Conservation (phyloP, 2,888 invertebrate genomes). For the Hydropsyche betteni region DNA sequence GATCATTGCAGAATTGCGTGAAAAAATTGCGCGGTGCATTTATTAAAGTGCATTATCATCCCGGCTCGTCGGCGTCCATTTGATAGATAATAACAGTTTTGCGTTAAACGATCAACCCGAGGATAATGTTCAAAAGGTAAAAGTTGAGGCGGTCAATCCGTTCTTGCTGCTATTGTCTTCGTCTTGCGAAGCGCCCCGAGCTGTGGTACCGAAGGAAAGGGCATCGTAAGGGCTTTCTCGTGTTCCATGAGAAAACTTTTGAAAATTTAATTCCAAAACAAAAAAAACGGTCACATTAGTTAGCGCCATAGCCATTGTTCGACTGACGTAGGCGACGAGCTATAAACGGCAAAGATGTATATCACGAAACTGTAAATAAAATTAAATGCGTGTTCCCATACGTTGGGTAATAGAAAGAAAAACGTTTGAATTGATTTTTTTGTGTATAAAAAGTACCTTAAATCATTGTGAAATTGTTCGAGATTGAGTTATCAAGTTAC, state of each 20-base stretch:
- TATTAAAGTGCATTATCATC: slow-evolving; percentile 36
- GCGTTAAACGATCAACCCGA: slow-evolving; percentile 37
- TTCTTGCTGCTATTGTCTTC: slow-evolving; percentile 6
- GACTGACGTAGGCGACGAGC: too few relatives aligned
- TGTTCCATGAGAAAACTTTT: slow-evolving; percentile 3
- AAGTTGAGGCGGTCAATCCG: slow-evolving; percentile 41
- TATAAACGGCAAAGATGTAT: too few relatives aligned
- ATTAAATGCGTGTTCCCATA: too few relatives aligned
- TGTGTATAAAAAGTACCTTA: too few relatives aligned
- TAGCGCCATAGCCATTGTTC: too few relatives aligned
- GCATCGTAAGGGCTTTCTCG: too few relatives aligned
- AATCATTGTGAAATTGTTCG: background rate
- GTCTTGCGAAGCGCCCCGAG: slow-evolving; percentile 12
- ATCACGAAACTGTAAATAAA: too few relatives aligned
- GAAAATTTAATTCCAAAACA: too few relatives aligned
- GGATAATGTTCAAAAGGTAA: slow-evolving; percentile 45
- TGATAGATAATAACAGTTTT: slow-evolving; percentile 46
- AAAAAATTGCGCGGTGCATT: slow-evolving; percentile 15
- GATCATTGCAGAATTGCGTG: slow-evolving; percentile 8
- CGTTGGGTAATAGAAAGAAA: too few relatives aligned
- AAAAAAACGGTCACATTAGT: too few relatives aligned
- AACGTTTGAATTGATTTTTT: too few relatives aligned
- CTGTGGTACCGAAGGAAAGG: background rate
- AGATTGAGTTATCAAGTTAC: slow-evolving; percentile 17
- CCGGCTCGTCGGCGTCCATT: slow-evolving; percentile 17